Conservation (phyloP, 2,888 invertebrate genomes). For the Eledona agricola region DNA sequence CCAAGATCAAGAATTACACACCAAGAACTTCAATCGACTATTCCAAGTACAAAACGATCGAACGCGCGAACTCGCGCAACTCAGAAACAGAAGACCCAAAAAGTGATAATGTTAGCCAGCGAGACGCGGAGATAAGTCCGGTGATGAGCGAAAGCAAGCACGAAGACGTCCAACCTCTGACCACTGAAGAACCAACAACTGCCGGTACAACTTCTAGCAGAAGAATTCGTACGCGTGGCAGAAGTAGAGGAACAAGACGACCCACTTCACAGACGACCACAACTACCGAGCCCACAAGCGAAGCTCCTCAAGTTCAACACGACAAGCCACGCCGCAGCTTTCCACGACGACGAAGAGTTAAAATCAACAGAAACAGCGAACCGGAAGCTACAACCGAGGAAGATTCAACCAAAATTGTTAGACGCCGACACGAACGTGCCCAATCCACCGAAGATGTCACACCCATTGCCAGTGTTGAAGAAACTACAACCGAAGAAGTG, state of each 20-base stretch:
- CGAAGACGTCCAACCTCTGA: constrained; percentile 22
- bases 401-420: constrained; percentile 25
- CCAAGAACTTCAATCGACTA: constrained; percentile 57
- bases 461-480: constrained; percentile 8
- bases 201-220: constrained; percentile 31
- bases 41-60: constrained; percentile 60
- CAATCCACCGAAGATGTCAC: no score
- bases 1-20: constrained; percentile 54
- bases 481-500: constrained; percentile 4
- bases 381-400: constrained; percentile 38
- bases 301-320: constrained; percentile 4
- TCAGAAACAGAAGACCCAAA: constrained; percentile 39
- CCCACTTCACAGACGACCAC: constrained; percentile 39
- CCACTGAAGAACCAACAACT: constrained; percentile 25
- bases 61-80: constrained; percentile 49
- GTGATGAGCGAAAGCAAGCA: constrained; percentile 30
- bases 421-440: constrained; percentile 13
- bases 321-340: constrained; percentile 49
- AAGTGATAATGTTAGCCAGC: constrained; percentile 24
- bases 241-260: constrained; percentile 37
- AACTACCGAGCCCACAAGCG: constrained; percentile 32
- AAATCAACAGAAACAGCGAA: constrained; percentile 42
- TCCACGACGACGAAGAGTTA: constrained; percentile 49
- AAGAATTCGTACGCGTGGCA: constrained; percentile 29
- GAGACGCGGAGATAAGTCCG: constrained; percentile 28